These are phyloP conservation scores for Canis aureus DNA, from an alignment of 2,113 vertebrate genomes.

Conservation along the genomic window DNA sequence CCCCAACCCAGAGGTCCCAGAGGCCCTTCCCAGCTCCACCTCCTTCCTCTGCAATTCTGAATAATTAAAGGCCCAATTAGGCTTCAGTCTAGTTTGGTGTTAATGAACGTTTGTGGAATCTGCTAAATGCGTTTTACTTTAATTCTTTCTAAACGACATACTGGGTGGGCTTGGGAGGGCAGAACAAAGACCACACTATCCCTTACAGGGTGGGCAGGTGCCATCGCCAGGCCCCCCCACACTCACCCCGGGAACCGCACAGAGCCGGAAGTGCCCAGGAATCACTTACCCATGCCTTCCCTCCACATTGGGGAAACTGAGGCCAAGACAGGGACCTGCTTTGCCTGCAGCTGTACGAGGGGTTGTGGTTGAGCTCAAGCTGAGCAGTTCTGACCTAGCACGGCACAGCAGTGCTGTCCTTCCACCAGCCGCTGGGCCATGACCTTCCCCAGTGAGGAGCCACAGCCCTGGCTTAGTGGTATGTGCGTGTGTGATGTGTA, in stretches of 20 bases:
- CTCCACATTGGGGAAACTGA: background rate
- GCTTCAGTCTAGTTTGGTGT: conserved; percentile 33
- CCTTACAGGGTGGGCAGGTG: fast-evolving
- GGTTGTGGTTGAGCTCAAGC: fast-evolving
- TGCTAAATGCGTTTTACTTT: background rate
- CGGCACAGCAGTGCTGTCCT: no score
- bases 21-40: background rate
- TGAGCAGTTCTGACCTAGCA: fast-evolving
- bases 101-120: conserved; percentile 32
- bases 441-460: background rate
- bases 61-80: conserved; percentile 60
- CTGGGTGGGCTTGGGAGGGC: background rate
- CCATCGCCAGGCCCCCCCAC: background rate
- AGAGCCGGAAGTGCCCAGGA: background rate
- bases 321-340: no score
- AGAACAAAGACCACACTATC: fast-evolving
- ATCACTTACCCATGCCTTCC: background rate
- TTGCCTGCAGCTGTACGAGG: background rate
- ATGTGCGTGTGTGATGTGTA: no score
- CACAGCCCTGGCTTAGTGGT: background rate
- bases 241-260: fast-evolving
- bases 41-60: background rate
- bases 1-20: no score
- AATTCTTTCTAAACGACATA: background rate
- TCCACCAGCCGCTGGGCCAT: background rate